phyloP scores from a whole-genome alignment of 2,113 vertebrate species.

The Aramus guarauna region DNA sequence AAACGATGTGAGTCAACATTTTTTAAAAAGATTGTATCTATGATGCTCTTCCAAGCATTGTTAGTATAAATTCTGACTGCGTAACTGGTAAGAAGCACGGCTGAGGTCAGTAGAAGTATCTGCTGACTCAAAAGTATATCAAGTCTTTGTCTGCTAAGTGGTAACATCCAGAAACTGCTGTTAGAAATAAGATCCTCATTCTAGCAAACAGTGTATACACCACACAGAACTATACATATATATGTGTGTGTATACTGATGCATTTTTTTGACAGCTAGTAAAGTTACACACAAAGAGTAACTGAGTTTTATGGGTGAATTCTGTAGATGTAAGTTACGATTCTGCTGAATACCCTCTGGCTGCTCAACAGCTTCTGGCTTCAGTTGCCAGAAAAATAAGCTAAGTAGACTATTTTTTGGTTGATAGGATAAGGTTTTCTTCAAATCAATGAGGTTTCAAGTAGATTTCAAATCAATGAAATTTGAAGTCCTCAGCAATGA shows the following conservation, averaged over 20 bases:
- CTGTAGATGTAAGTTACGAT: accelerated
- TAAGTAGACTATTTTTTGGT: neutral
- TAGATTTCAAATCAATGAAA: neutral
- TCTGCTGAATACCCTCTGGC: neutral
- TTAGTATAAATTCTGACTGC: neutral
- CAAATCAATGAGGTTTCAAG: neutral
- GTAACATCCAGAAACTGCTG: neutral
- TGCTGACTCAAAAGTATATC: constrained; percentile 28
- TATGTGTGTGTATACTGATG: accelerated
- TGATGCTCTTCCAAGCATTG: constrained; percentile 5
- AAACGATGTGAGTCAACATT: neutral
- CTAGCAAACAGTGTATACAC: neutral
- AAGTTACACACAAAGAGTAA: neutral
- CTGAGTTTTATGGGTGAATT: neutral
- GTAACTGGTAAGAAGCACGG: neutral
- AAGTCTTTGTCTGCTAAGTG: neutral
- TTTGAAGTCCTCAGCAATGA: neutral
- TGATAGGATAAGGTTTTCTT: neutral
- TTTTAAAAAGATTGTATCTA: neutral
- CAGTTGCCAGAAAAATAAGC: neutral
- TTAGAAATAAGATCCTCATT: neutral
- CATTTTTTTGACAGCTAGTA: neutral
- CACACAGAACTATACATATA: neutral
- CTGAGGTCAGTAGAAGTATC: neutral
- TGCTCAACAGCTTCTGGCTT: neutral